phyloP scores from a whole-genome alignment of 1,140 invertebrate species.

The Hycleus cichorii region DNA sequence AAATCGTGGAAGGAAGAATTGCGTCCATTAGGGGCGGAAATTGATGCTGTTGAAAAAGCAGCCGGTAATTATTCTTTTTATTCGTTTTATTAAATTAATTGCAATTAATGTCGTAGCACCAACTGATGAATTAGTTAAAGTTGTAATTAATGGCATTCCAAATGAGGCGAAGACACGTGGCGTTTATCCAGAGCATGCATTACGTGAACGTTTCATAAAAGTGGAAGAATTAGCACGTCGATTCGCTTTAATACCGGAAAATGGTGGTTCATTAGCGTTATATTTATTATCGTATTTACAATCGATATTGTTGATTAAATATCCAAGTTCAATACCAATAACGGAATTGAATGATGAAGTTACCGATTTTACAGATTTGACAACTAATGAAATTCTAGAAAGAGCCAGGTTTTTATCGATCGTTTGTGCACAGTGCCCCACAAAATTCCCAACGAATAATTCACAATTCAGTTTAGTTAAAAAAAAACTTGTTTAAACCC shows the following conservation, averaged over 20 bases:
- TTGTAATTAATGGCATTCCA: slow-evolving; percentile 70
- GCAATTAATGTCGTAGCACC: no score
- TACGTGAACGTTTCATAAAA: slow-evolving; percentile 78
- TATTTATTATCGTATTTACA: slow-evolving; percentile 87
- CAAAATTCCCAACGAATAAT: no score
- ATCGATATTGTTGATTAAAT: slow-evolving; percentile 60
- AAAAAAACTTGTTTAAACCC: no score
- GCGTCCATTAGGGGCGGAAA: slow-evolving; percentile 67
- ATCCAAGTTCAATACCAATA: slow-evolving; percentile 55
- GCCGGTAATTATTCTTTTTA: slow-evolving; percentile 47
- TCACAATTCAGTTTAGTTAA: no score
- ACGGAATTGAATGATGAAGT: slow-evolving; percentile 63
- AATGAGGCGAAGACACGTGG: slow-evolving; percentile 67
- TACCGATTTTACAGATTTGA: slow-evolving; percentile 60
- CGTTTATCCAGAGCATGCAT: slow-evolving; percentile 75
- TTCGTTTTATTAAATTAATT: no score
- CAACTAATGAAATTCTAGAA: slow-evolving; percentile 81
- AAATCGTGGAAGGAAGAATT: slow-evolving; percentile 50
- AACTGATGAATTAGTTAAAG: slow-evolving; percentile 61
- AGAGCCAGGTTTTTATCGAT: slow-evolving; percentile 60
- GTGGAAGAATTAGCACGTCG: slow-evolving; percentile 63
- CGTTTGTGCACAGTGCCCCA: no score
- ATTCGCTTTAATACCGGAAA: slow-evolving; percentile 76
- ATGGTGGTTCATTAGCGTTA: slow-evolving; percentile 67
- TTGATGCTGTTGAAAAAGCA: slow-evolving; percentile 58